These are phyloP conservation scores for Isurus oxyrinchus DNA, from an alignment of 2,113 vertebrate genomes.

Conservation along the genomic window DNA sequence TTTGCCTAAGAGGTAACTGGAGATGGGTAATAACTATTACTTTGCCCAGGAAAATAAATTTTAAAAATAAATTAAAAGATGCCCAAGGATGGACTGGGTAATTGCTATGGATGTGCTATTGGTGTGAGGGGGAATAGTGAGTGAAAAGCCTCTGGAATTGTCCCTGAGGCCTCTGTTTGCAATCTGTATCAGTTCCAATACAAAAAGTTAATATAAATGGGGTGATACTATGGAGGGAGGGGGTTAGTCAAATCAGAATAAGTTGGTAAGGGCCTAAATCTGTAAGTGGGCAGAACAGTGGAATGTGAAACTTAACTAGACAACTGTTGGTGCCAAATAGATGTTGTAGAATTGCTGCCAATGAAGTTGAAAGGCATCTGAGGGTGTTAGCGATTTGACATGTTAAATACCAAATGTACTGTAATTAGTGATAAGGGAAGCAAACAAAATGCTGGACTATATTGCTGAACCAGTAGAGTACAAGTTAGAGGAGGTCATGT, in stretches of 20 bases:
- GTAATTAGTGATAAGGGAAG: background rate
- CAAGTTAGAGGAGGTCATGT: too few species aligned
- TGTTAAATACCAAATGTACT: background rate
- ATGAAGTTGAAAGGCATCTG: background rate
- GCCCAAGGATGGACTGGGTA: background rate
- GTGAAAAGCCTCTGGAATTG: background rate
- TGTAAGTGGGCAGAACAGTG: background rate
- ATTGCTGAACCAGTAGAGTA: background rate
- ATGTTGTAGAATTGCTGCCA: background rate
- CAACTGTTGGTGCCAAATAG: background rate
- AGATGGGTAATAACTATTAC: background rate
- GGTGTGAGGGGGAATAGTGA: background rate
- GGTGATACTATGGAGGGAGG: too few species aligned
- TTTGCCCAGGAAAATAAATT: background rate
- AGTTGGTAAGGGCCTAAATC: background rate
- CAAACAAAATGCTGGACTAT: background rate
- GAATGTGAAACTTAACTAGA: background rate
- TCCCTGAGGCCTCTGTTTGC: background rate
- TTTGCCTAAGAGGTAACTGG: background rate
- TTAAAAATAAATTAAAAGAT: background rate
- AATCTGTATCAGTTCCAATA: background rate
- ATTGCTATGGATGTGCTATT: background rate
- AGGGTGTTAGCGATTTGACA: background rate
- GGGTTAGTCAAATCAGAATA: background rate
- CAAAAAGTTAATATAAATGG: background rate